phyloP scores from a whole-genome alignment of 2,113 vertebrate genomes.

The Boleophthalmus pectinirostris region DNA sequence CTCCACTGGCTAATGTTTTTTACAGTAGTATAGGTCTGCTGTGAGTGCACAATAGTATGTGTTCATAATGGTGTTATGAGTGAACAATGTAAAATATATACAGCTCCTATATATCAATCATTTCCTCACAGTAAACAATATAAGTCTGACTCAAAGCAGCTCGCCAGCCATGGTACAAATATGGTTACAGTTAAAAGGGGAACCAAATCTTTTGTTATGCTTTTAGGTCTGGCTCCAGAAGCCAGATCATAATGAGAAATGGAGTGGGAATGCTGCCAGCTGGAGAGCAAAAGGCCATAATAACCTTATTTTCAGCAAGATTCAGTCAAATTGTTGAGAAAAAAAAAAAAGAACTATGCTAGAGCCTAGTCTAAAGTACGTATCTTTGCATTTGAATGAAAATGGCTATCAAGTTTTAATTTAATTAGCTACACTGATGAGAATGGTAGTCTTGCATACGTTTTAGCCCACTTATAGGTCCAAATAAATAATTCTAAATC shows the following conservation, averaged over 20 bases:
- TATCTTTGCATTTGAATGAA: background rate
- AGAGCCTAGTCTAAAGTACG: background rate
- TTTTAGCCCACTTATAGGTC: background rate
- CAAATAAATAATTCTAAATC: background rate
- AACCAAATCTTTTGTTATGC: conserved; percentile 60
- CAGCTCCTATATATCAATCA: background rate
- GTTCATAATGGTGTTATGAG: background rate
- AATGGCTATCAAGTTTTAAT: too few species aligned
- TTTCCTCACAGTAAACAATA: background rate
- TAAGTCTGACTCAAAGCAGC: conserved; percentile 1
- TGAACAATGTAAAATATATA: background rate
- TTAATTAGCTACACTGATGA: too few species aligned
- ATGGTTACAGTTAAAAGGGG: conserved; percentile 30
- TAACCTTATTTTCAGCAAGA: conserved; percentile 12
- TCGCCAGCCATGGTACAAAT: conserved; percentile 25
- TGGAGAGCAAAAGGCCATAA: background rate
- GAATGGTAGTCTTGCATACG: too few species aligned
- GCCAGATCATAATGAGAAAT: conserved; percentile 26
- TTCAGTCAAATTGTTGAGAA: background rate
- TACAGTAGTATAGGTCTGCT: background rate
- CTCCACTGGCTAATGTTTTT: background rate
- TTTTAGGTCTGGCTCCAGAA: conserved; percentile 31
- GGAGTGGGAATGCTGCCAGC: conserved; percentile 25
- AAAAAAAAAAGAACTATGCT: background rate
- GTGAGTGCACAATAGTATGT: conserved; percentile 13